phyloP scores from a whole-genome alignment of 2,113 vertebrate genomes.

The Aramus guarauna region DNA sequence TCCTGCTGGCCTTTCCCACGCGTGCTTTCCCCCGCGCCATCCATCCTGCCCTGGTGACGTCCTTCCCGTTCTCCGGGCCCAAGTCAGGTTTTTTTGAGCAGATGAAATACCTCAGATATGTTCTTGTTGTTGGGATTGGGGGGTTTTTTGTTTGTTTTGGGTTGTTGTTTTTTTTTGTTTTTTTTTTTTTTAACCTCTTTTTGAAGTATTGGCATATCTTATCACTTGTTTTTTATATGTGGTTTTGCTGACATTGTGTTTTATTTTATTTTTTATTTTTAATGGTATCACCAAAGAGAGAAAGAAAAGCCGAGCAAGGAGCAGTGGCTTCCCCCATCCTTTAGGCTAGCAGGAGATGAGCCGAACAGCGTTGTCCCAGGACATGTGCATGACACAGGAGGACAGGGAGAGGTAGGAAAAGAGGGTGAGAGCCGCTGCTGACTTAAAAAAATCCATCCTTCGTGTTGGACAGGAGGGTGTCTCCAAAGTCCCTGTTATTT shows the following conservation, averaged over 20 bases:
- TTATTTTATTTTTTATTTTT: not conserved
- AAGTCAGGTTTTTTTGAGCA: constrained; percentile 63
- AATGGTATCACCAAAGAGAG: constrained; percentile 75
- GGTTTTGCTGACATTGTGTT: constrained; percentile 69
- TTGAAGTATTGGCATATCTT: constrained; percentile 77
- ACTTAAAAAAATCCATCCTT: not conserved
- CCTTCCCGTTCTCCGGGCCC: constrained; percentile 22
- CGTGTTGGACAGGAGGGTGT: rapidly evolving
- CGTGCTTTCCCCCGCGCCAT: not conserved
- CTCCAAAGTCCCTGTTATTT: not conserved
- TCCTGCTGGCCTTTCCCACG: not conserved
- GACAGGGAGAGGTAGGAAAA: not conserved
- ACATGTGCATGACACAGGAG: not conserved
- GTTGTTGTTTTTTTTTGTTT: not conserved
- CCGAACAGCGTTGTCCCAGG: not conserved
- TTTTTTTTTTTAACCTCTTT: constrained; percentile 66
- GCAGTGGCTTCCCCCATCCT: not conserved
- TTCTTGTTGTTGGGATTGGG: constrained; percentile 63
- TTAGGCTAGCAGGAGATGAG: not conserved
- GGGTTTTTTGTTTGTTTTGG: constrained; percentile 29
- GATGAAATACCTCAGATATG: constrained; percentile 80
- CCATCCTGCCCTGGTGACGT: constrained; percentile 1
- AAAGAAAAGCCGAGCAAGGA: constrained; percentile 30
- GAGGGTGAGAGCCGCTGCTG: not conserved
- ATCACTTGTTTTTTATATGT: constrained; percentile 67